Conservation (phyloP, 2,888 invertebrate species). For the Eupithecia subumbrata region DNA sequence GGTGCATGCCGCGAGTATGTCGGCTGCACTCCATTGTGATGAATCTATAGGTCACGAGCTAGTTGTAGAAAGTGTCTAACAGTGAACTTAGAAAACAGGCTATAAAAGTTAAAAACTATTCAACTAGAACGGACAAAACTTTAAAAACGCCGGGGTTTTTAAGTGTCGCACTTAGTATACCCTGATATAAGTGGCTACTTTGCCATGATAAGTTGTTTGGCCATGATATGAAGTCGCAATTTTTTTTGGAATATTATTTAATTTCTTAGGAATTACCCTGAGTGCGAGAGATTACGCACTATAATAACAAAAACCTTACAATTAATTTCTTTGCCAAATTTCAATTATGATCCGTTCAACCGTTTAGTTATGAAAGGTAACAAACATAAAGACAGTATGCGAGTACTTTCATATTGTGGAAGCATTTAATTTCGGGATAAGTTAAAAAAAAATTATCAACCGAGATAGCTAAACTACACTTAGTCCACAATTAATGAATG, state of each 20-base stretch:
- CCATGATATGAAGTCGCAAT: no score
- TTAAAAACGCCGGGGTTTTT: background rate
- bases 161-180: background rate
- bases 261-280: no score
- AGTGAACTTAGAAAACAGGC: slow-evolving; percentile 9
- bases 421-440: no score
- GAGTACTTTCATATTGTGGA: background rate
- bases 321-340: background rate
- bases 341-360: background rate
- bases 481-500: slow-evolving; percentile 24
- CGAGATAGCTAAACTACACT: slow-evolving; percentile 1
- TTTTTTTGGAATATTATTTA: no score
- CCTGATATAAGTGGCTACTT: background rate
- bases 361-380: background rate
- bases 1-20: slow-evolving; percentile 24
- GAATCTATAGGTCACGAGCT: slow-evolving; percentile 27
- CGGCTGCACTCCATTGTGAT: slow-evolving; percentile 21
- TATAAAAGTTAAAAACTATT: background rate
- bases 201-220: no score
- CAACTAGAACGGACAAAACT: background rate
- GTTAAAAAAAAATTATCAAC: no score
- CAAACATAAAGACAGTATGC: background rate
- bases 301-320: background rate
- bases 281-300: no score
- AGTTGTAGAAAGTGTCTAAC: slow-evolving; percentile 17